Base-by-base conservation (phyloP, 2,113 vertebrate species). In the Serinus canaria region DNA sequence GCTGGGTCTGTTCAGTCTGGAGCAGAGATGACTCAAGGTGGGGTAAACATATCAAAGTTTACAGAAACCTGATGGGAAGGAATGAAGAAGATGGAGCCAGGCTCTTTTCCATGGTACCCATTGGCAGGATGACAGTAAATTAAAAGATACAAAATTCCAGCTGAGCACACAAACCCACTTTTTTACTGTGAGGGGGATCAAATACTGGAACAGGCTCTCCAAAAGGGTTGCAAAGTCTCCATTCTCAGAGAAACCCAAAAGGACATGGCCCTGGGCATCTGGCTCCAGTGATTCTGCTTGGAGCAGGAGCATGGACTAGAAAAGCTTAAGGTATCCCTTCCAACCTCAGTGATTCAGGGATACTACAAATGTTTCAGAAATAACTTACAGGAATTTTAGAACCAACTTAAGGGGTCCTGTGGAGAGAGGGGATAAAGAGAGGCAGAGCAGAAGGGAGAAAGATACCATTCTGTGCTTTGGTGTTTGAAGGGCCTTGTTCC, bases 1-100 rank as follows among this genome's bases (percentile, higher is more conserved):
- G 27, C 18, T 84, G 58, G 30, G 31, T n/a, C 39, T 73, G 22
- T 18, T 83, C 39, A 63, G 23, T 23, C 50, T 66, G 69, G 19
- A 41, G 23, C n/a, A 66, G 30, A 56, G 30, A n/a, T n/a, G 12
- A 66, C 30, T 56, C 1, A 0, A 39, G n/a, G 41, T 39, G 19
- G 28, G 23, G 19, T 10, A 64, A 64, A 30, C 4, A 2, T 28
- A 39, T 28, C 28, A 20, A 47, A 41, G 12, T 64, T 56, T 23
- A 39, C 6, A 23, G 62, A 19, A 8, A 47, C 15, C 23, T 39
- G 18, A 74, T 7, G 6, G 41, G 43, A 56, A 9, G 18, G 41
- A 66, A 66, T n/a, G 28, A 66, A 64, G 28, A 39, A 35, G 22
- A 35, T 19, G 41, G 41, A 84, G 10, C 50, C 59, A 74, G n/a